Conservation (phyloP, 2,888 invertebrate species). For the Acanthosoma haemorrhoidale region DNA sequence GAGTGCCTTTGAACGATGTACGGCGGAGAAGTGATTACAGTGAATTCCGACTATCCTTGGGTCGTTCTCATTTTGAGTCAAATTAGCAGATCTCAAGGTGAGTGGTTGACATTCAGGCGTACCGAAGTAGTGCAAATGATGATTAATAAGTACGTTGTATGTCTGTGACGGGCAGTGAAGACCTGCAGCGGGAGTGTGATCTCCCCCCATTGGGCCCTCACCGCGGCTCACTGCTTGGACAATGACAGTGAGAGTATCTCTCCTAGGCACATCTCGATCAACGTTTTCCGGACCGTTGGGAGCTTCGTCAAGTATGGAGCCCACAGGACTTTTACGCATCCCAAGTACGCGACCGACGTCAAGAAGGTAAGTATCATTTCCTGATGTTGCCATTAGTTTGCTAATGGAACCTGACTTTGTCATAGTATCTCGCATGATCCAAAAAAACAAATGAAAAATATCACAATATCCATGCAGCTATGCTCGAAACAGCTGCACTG, state of each 20-base stretch:
- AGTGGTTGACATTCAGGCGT: neutral
- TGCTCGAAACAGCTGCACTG: too few species aligned
- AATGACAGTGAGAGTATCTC: neutral
- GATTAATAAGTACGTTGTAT: too few species aligned
- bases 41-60: slow-evolving; percentile 7
- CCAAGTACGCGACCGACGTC: neutral
- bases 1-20: slow-evolving; percentile 3
- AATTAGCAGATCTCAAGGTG: neutral
- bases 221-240: slow-evolving; percentile 15
- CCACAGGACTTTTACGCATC: neutral
- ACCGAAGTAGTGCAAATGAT: too few species aligned
- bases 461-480: too few species aligned
- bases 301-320: neutral
- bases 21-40: neutral
- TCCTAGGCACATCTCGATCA: neutral
- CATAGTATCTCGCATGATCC: too few species aligned
- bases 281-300: neutral
- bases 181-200: slow-evolving; percentile 18
- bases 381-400: too few species aligned
- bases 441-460: too few species aligned
- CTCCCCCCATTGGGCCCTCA: neutral
- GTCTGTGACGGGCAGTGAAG: neutral
- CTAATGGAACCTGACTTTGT: too few species aligned
- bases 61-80: neutral
- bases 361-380: neutral